Percentiles rank a stretch among this genome's conserved stretches.
These are phyloP conservation scores for Cyclargus thomasi DNA, from an alignment of 1,140 invertebrate species.

Conservation along the genomic window DNA sequence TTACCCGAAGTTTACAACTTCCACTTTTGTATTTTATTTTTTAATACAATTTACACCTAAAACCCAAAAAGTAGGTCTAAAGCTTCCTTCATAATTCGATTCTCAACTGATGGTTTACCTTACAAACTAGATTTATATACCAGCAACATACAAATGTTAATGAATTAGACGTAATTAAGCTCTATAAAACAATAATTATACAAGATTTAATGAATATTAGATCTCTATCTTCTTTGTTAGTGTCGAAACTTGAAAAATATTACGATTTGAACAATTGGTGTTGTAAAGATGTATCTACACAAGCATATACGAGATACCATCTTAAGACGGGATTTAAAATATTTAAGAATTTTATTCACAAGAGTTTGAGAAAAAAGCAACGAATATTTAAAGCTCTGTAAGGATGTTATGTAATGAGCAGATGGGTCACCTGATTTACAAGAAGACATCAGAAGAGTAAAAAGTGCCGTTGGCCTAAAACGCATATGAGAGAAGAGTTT, in stretches of 20 bases:
- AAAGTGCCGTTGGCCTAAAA: too few relatives aligned
- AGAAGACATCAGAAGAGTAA: too few relatives aligned
- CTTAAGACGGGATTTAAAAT: too few relatives aligned
- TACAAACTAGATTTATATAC: neutral
- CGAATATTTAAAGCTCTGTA: too few relatives aligned
- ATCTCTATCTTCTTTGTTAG: constrained; percentile 44
- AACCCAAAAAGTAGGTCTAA: neutral
- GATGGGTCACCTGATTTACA: too few relatives aligned
- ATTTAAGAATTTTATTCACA: too few relatives aligned
- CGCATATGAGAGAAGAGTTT: too few relatives aligned
- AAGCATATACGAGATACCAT: neutral
- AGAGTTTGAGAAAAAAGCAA: too few relatives aligned
- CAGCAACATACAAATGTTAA: constrained; percentile 30
- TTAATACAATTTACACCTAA: too few relatives aligned
- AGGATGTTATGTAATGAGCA: too few relatives aligned
- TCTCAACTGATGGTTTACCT: neutral
- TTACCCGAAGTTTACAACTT: too few relatives aligned
- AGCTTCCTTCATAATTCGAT: neutral
- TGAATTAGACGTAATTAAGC: constrained; percentile 38
- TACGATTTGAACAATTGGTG: constrained; percentile 19
- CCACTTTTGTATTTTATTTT: too few relatives aligned
- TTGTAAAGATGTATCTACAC: constrained; percentile 5
- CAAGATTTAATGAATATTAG: constrained; percentile 42
- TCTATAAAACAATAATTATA: constrained; percentile 33
- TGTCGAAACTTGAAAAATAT: constrained; percentile 28